Evolutionary conservation across 2,113 vertebrate genomes (phyloP).

Genomic region (Anseranas semipalmata): DNA sequence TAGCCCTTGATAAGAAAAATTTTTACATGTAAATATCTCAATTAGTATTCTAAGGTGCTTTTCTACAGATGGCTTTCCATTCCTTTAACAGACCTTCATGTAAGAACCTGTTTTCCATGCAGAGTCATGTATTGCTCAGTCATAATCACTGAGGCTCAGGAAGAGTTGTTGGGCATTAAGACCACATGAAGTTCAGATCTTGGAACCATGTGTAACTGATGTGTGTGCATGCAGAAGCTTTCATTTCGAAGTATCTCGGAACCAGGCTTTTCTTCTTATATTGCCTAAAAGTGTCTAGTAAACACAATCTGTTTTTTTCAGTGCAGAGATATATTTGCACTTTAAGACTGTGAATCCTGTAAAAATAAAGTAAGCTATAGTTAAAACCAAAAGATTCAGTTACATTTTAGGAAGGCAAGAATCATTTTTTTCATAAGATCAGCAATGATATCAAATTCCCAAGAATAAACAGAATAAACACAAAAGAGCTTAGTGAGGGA

Average conservation of each 20-base stretch:
- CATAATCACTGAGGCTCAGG: neutral
- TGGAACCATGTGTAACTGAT: neutral
- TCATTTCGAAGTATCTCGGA: neutral
- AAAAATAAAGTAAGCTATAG: neutral
- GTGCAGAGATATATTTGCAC: neutral
- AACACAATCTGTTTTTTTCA: neutral
- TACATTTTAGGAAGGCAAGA: neutral
- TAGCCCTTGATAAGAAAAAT: neutral
- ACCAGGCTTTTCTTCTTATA: neutral
- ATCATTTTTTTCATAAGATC: neutral
- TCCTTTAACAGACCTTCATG: neutral
- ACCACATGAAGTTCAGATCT: neutral
- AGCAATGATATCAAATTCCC: neutral
- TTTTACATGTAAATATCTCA: neutral
- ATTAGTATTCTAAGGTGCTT: neutral
- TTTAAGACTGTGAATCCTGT: neutral
- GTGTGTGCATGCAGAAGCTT: neutral
- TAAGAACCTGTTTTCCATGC: neutral
- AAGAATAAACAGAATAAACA: neutral
- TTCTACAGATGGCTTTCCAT: neutral
- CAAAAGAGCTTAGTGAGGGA: neutral
- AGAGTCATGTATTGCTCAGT: neutral
- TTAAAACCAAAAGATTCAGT: neutral
- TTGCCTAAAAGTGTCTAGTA: neutral
- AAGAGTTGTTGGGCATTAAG: neutral